These are phyloP conservation scores for Emmelina monodactyla DNA, from an alignment of 2,888 invertebrate genomes.

Conservation along the genomic window DNA sequence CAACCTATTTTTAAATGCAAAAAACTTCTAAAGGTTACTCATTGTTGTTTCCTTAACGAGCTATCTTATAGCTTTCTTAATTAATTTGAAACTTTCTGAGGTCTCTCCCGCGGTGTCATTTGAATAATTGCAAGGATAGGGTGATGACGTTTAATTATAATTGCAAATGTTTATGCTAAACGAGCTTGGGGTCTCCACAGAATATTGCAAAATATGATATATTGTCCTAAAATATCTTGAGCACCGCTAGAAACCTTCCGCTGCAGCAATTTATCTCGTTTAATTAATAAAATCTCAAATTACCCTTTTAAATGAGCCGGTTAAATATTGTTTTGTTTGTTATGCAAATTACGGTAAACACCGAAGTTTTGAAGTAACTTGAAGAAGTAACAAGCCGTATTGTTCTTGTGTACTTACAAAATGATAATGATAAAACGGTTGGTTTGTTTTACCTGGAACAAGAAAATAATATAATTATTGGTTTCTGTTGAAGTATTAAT, in stretches of 20 bases:
- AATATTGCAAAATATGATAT: conserved; percentile 53
- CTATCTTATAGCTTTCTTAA: conserved; percentile 64
- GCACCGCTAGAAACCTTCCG: conserved; percentile 17
- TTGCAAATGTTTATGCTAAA: conserved; percentile 66
- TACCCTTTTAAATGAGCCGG: conserved; percentile 1
- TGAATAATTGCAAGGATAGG: conserved; percentile 63
- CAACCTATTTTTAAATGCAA: too few species aligned
- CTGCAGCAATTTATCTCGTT: conserved; percentile 17
- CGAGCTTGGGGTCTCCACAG: conserved; percentile 30
- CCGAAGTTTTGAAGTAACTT: too few species aligned
- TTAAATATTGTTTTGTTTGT: background rate
- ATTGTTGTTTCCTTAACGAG: conserved; percentile 64
- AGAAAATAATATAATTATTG: too few species aligned
- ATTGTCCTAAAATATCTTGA: conserved; percentile 33
- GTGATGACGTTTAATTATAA: conserved; percentile 59
- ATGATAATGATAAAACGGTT: too few species aligned
- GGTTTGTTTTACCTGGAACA: too few species aligned
- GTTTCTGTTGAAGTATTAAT: too few species aligned
- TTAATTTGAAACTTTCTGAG: conserved; percentile 66
- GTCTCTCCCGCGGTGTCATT: conserved; percentile 62
- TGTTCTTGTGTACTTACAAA: too few species aligned
- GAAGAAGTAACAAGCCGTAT: too few species aligned
- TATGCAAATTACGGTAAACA: background rate
- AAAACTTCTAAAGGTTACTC: conserved; percentile 24
- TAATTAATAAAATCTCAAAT: conserved; percentile 5